phyloP scores from a whole-genome alignment of 2,888 invertebrate species.

The Caenorhabditis afra region DNA sequence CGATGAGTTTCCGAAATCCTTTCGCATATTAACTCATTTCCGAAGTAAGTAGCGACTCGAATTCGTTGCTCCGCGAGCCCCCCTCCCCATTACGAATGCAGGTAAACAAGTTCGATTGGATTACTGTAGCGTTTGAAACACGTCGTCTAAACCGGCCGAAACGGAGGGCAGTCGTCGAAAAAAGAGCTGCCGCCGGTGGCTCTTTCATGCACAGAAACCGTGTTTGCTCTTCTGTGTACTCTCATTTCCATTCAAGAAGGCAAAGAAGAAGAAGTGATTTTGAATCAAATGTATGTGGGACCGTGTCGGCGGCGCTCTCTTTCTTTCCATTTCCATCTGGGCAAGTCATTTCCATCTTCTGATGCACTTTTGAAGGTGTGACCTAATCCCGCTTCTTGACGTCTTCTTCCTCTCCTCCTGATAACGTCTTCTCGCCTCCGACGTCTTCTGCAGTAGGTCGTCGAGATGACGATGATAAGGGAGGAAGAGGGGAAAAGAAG shows the following conservation, averaged over 20 bases:
- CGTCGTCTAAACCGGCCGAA: neutral
- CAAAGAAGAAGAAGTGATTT: conserved; percentile 19
- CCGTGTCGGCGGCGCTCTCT: conserved; percentile 18
- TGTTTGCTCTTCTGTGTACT: conserved; percentile 32
- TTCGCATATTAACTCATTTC: conserved; percentile 36
- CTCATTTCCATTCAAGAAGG: conserved; percentile 46
- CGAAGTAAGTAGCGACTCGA: conserved; percentile 23
- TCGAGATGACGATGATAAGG: conserved; percentile 32
- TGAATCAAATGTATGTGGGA: conserved; percentile 24
- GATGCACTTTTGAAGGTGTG: conserved; percentile 18
- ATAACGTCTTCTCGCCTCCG: neutral
- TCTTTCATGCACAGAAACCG: conserved; percentile 10
- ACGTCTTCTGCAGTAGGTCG: conserved; percentile 2
- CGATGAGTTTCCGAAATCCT: conserved; percentile 26
- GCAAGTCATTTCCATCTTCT: too few species aligned
- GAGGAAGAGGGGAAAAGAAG: conserved; percentile 1
- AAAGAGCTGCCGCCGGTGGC: neutral
- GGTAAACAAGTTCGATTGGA: neutral
- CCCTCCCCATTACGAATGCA: conserved; percentile 13
- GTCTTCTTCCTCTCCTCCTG: neutral
- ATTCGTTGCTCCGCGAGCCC: conserved; percentile 15
- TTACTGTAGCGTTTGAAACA: conserved; percentile 1
- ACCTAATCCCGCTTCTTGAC: conserved; percentile 14
- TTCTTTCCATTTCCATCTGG: too few species aligned
- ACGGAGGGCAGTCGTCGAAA: too few species aligned